phyloP scores from a whole-genome alignment of 1,140 invertebrate genomes.

The Zaprionus nigranus region DNA sequence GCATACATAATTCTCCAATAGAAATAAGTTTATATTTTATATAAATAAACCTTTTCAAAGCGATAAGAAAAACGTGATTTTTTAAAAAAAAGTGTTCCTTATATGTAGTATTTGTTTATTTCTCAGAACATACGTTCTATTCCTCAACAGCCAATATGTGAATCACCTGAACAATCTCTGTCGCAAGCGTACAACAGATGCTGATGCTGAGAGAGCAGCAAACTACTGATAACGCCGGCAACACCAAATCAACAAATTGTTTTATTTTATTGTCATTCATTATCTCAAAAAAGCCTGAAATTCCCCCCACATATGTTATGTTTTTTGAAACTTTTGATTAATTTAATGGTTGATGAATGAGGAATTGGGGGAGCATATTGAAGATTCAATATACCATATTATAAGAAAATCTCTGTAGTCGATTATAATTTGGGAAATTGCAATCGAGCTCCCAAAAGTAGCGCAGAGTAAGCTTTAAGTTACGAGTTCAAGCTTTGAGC shows the following conservation, averaged over 20 bases:
- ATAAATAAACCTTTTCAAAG: not conserved
- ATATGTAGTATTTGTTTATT: not conserved
- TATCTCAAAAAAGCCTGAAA: slow-evolving; percentile 32
- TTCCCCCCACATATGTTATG: slow-evolving; percentile 16
- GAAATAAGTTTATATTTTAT: not conserved
- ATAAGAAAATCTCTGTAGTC: not conserved
- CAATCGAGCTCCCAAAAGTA: not conserved
- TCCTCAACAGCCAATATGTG: not conserved
- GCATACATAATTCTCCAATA: no score
- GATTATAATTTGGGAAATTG: not conserved
- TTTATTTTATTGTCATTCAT: not conserved
- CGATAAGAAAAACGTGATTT: not conserved
- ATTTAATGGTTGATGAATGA: not conserved
- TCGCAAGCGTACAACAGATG: not conserved
- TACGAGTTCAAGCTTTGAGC: slow-evolving; percentile 7
- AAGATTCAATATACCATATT: not conserved
- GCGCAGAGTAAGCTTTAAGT: slow-evolving; percentile 25
- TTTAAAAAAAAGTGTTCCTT: not conserved
- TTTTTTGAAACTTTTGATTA: no score
- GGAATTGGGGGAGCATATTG: not conserved
- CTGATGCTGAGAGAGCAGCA: not conserved
- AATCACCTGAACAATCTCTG: not conserved
- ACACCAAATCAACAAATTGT: not conserved
- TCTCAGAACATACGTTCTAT: not conserved
- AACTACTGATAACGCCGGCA: slow-evolving; percentile 1